Evolutionary conservation across 53 echinoderm and acorn worm species (phyloP).

Genomic region (Echinarachnius parma): DNA sequence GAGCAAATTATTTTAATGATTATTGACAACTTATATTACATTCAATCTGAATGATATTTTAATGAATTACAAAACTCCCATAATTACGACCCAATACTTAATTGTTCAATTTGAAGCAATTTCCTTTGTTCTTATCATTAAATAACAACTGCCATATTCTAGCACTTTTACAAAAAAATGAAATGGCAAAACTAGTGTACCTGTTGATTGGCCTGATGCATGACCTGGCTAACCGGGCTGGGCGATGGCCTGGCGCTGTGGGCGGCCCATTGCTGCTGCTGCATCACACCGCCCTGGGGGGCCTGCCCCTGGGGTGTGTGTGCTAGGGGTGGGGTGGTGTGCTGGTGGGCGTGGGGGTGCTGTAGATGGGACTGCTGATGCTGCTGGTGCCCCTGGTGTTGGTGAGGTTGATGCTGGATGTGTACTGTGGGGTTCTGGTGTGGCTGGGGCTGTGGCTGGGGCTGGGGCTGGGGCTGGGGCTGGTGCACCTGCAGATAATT

Average conservation of each 20-base stretch:
- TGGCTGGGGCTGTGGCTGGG: conserved; percentile 50
- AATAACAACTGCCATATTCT: no score
- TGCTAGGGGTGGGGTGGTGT: conserved; percentile 64
- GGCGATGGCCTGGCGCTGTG: conserved; percentile 61
- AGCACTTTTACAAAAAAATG: no score
- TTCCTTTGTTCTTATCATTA: no score
- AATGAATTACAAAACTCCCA: no score
- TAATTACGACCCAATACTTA: no score
- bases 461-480: conserved; percentile 59
- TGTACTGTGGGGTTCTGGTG: no score
- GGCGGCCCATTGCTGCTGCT: conserved; percentile 52
- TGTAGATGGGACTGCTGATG: conserved; percentile 36
- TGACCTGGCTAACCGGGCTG: conserved; percentile 49
- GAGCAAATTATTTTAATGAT: no score
- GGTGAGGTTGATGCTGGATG: conserved; percentile 52
- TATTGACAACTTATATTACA: no score
- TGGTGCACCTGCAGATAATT: conserved; percentile 60
- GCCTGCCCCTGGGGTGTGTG: conserved; percentile 44
- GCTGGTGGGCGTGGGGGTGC: conserved; percentile 52
- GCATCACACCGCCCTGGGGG: conserved; percentile 45
- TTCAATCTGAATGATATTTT: no score
- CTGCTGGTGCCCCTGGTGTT: conserved; percentile 31
- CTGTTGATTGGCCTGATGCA: conserved; percentile 43
- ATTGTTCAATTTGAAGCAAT: no score
- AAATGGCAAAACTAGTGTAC: no score